A percentile compares a stretch with the other conserved stretches of the same genome.
phyloP scores from a whole-genome alignment of 2,888 invertebrate species.

The Agrotis puta region DNA sequence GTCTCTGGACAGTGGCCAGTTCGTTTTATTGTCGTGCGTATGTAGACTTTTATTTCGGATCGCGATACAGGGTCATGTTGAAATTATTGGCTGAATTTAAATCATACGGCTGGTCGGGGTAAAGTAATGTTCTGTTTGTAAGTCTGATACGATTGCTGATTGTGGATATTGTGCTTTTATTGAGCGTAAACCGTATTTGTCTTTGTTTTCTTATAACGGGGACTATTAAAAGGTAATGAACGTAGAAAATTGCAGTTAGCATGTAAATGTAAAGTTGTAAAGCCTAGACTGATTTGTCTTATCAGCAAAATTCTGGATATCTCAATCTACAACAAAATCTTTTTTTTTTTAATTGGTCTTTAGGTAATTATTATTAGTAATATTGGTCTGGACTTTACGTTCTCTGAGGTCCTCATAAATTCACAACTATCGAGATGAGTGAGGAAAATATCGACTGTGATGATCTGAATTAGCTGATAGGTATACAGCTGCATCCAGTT shows the following conservation, averaged over 20 bases:
- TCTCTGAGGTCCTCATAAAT: too few relatives aligned
- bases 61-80: constrained; percentile 65
- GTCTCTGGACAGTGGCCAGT: constrained; percentile 78
- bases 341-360: too few relatives aligned
- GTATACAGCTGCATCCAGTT: too few relatives aligned
- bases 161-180: constrained; percentile 57
- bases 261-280: too few relatives aligned
- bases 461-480: neutral
- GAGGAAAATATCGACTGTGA: neutral
- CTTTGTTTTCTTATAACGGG: constrained; percentile 7
- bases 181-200: constrained; percentile 47
- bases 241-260: neutral
- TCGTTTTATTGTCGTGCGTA: constrained; percentile 76
- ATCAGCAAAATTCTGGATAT: neutral
- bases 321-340: too few relatives aligned
- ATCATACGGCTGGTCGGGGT: constrained; percentile 56
- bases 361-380: too few relatives aligned
- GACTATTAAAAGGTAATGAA: neutral
- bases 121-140: constrained; percentile 51
- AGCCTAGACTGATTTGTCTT: too few relatives aligned
- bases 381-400: too few relatives aligned
- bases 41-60: constrained; percentile 70
- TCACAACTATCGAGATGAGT: neutral
- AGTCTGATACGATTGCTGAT: constrained; percentile 52
- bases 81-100: constrained; percentile 71